Conservation (phyloP, 2,888 invertebrate species). For the Eristalinus sepulchralis region DNA sequence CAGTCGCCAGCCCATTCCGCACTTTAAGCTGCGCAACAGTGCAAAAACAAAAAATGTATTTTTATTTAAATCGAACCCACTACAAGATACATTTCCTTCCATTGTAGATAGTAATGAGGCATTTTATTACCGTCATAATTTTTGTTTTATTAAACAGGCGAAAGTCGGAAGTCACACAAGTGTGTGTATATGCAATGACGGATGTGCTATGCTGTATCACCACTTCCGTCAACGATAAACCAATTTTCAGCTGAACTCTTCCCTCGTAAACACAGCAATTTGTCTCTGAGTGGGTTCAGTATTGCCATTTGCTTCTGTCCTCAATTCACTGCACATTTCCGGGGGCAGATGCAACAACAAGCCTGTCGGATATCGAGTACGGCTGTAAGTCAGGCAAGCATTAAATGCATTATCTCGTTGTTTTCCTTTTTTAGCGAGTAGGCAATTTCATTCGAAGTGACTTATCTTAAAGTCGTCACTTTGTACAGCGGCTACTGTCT, state of each 20-base stretch:
- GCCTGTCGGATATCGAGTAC: neutral
- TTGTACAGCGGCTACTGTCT: neutral
- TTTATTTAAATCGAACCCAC: neutral
- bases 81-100: neutral
- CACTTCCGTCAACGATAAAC: conserved; percentile 37
- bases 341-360: neutral
- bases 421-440: neutral
- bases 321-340: neutral
- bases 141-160: conserved; percentile 8
- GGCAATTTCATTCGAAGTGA: neutral
- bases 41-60: neutral
- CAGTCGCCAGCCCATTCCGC: neutral
- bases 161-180: conserved; percentile 22
- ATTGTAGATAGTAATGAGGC: conserved; percentile 4
- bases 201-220: conserved; percentile 4
- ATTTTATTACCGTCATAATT: conserved; percentile 32
- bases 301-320: neutral
- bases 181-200: conserved; percentile 8
- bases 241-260: conserved; percentile 16
- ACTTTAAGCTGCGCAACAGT: no score
- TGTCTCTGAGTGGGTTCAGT: conserved; percentile 6
- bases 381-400: neutral
- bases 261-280: conserved; percentile 21
- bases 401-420: neutral
- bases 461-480: neutral